Evolutionary conservation across 2,113 vertebrate genomes (phyloP).

Genomic region (Pyrgilauda ruficollis): DNA sequence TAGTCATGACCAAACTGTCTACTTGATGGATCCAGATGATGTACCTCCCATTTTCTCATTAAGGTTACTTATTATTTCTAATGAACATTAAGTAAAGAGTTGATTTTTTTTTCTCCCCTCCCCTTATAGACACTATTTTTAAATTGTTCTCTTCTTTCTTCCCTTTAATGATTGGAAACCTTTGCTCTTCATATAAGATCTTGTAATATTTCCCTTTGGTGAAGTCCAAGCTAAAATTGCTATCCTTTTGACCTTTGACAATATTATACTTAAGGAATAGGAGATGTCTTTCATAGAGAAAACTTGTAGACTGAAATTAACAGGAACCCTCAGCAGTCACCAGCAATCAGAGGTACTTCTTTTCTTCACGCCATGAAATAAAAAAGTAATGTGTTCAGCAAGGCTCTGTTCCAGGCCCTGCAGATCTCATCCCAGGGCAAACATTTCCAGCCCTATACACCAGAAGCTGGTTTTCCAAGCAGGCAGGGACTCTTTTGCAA

Average conservation of each 20-base stretch:
- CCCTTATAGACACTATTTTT: background rate
- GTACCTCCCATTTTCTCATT: background rate
- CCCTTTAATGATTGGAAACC: background rate
- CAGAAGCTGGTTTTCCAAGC: background rate
- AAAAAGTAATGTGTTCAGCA: background rate
- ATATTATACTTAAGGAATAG: background rate
- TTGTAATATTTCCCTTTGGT: background rate
- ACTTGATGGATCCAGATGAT: background rate
- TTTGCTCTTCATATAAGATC: background rate
- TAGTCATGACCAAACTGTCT: background rate
- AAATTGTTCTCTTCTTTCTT: background rate
- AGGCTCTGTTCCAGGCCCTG: background rate
- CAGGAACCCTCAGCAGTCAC: background rate
- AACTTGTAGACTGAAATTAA: background rate
- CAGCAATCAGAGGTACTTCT: background rate
- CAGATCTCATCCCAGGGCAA: background rate
- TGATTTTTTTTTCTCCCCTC: background rate
- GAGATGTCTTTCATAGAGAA: background rate
- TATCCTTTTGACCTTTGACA: background rate
- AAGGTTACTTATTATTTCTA: background rate
- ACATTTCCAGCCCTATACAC: background rate
- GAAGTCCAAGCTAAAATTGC: background rate
- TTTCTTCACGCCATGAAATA: background rate
- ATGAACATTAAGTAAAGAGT: background rate
- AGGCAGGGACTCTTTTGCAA: background rate